These are phyloP conservation scores for Drosophila ananassae DNA, from an alignment of 1,140 invertebrate genomes.

Conservation along the genomic window DNA sequence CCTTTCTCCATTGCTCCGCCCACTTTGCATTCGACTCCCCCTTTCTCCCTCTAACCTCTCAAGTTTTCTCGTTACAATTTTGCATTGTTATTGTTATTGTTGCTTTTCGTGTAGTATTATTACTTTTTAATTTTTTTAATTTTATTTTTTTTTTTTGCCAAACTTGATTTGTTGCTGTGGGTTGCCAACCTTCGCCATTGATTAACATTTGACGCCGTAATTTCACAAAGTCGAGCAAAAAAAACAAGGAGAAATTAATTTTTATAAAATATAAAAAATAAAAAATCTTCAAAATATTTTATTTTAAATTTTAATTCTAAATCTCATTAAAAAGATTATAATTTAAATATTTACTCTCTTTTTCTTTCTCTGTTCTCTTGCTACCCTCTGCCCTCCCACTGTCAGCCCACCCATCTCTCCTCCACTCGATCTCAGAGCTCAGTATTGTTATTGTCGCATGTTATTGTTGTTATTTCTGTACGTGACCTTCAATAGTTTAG, in stretches of 20 bases:
- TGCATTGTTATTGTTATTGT: slow-evolving; percentile 49
- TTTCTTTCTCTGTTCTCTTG: slow-evolving; percentile 8
- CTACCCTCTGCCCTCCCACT: neutral
- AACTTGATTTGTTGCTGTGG: slow-evolving; percentile 50
- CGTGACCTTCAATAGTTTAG: slow-evolving; percentile 76
- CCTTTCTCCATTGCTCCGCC: neutral
- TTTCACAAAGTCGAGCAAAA: slow-evolving; percentile 39
- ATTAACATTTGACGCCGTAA: slow-evolving; percentile 82
- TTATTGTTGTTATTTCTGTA: slow-evolving; percentile 60
- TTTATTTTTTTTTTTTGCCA: slow-evolving; percentile 36
- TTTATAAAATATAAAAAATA: neutral
- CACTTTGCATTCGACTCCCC: slow-evolving; percentile 24
- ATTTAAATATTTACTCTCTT: neutral
- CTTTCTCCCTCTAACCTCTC: slow-evolving; percentile 40
- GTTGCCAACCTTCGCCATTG: slow-evolving; percentile 72
- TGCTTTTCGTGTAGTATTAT: slow-evolving; percentile 46
- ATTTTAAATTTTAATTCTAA: neutral
- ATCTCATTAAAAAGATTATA: neutral
- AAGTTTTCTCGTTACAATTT: slow-evolving; percentile 57
- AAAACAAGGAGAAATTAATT: neutral
- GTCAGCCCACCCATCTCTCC: slow-evolving; percentile 4
- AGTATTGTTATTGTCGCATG: slow-evolving; percentile 48
- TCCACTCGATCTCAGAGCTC: slow-evolving; percentile 25
- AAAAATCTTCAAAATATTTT: neutral
- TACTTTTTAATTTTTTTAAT: slow-evolving; percentile 16